phyloP scores from a whole-genome alignment of 2,888 invertebrate species.

The Noctua janthina region DNA sequence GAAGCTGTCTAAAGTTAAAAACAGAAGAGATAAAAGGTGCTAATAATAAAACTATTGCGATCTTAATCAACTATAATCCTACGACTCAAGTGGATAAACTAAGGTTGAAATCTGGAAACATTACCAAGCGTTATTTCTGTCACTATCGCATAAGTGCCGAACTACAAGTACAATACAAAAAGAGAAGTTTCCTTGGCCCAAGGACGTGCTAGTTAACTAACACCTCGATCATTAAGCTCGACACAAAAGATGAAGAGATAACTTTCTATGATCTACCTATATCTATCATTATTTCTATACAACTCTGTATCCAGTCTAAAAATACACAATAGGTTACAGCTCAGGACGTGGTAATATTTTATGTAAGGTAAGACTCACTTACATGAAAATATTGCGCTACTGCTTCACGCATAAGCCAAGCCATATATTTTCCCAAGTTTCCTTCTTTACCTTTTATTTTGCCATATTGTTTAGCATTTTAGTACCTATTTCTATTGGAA shows the following conservation, averaged over 20 bases:
- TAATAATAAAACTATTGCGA: background rate
- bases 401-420: constrained; percentile 18
- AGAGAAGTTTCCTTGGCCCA: too few relatives aligned
- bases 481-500: background rate
- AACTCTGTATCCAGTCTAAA: background rate
- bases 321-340: background rate
- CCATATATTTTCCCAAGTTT: constrained; percentile 18
- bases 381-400: constrained; percentile 35
- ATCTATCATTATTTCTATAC: background rate
- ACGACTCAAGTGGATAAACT: background rate
- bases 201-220: background rate
- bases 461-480: background rate
- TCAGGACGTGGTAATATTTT: constrained; percentile 22
- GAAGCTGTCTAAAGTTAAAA: too few relatives aligned
- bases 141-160: background rate
- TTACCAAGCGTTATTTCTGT: background rate
- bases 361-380: constrained; percentile 29
- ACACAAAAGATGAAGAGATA: background rate
- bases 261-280: background rate
- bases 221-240: background rate
- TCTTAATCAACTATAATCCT: background rate
- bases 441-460: constrained; percentile 22
- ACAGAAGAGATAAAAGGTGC: background rate
- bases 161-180: background rate
- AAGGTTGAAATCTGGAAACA: background rate